Evolutionary conservation across 2,113 vertebrate genomes (phyloP).

Genomic region (Urocitellus parryii): DNA sequence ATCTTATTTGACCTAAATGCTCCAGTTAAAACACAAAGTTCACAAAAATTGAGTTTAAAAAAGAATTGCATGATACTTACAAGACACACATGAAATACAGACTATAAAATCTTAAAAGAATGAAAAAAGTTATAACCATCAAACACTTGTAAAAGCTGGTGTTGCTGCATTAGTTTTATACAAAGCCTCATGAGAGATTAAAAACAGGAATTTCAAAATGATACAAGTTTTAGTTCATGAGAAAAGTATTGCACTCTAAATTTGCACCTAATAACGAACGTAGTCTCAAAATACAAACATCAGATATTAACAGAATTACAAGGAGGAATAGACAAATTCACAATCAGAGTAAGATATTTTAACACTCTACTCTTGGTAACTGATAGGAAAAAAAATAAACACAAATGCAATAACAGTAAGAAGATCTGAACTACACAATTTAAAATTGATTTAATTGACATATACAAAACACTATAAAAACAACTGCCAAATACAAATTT

Average conservation of each 20-base stretch:
- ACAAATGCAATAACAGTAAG: background rate
- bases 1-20: background rate
- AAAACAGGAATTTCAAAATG: constrained; percentile 21
- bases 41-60: constrained; percentile 3
- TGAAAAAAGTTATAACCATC: background rate
- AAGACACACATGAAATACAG: background rate
- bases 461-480: background rate
- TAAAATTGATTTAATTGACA: constrained; percentile 22
- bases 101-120: constrained; percentile 18
- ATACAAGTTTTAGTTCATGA: constrained; percentile 38
- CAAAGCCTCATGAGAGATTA: background rate
- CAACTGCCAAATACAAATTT: background rate
- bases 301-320: constrained; percentile 37
- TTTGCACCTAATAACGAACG: background rate
- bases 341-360: background rate
- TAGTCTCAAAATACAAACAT: background rate
- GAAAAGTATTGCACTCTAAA: constrained; percentile 15
- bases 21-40: constrained; percentile 27
- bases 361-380: background rate
- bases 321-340: constrained; percentile 44
- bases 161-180: background rate
- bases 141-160: background rate
- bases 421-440: background rate
- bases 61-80: background rate
- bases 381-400: constrained; percentile 37